phyloP scores from a whole-genome alignment of 2,113 vertebrate species.

The Odobenus rosmarus region DNA sequence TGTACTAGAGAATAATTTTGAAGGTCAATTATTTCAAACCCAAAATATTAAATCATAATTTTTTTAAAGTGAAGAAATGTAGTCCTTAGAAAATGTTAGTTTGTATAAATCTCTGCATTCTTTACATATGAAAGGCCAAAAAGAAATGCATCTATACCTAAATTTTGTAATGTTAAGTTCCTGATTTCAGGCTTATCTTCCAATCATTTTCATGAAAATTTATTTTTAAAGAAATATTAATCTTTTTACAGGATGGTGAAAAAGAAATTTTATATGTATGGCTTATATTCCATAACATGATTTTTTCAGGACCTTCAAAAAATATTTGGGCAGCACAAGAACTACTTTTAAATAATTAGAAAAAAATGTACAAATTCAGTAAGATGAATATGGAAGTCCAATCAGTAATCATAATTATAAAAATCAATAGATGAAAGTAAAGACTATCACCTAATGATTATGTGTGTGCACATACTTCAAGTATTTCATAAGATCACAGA shows the following conservation, averaged over 20 bases:
- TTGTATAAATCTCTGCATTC: slow-evolving; percentile 36
- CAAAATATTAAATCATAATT: slow-evolving; percentile 32
- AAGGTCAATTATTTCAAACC: slow-evolving; percentile 34
- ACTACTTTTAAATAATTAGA: slow-evolving; percentile 13
- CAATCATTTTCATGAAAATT: neutral
- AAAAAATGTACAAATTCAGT: neutral
- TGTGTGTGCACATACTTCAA: neutral
- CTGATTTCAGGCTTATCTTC: neutral
- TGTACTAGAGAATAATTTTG: slow-evolving; percentile 1
- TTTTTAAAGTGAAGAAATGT: slow-evolving; percentile 42
- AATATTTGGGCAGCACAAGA: slow-evolving; percentile 11
- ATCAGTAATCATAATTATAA: slow-evolving; percentile 47
- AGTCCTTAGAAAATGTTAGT: neutral
- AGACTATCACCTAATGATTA: neutral
- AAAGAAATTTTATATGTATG: neutral
- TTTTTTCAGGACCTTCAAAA: slow-evolving; percentile 24
- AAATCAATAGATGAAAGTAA: slow-evolving; percentile 3
- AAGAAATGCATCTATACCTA: slow-evolving; percentile 7
- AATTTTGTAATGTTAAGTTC: neutral
- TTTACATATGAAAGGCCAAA: neutral
- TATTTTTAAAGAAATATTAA: slow-evolving; percentile 55
- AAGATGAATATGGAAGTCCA: neutral
- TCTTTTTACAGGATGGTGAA: neutral
- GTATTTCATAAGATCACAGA: slow-evolving; percentile 37
- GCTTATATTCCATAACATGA: neutral